Evolutionary conservation across 1,140 invertebrate species (phyloP).

Genomic region (Sinonovacula constricta): DNA sequence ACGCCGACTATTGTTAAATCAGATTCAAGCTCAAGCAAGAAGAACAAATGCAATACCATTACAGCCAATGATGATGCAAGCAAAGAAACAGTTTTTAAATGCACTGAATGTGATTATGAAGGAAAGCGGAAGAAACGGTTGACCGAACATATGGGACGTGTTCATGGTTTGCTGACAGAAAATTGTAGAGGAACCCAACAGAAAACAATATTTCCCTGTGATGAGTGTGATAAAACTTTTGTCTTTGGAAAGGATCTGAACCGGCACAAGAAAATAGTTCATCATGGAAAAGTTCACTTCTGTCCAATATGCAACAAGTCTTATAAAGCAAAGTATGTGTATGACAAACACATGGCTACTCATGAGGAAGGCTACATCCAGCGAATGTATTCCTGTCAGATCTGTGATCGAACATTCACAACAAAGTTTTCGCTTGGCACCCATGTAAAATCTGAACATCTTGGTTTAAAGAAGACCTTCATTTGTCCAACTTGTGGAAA

Average conservation of each 20-base stretch:
- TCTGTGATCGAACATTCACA: conserved; percentile 66
- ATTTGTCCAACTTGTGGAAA: conserved; percentile 70
- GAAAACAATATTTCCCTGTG: conserved; percentile 56
- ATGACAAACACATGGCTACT: conserved; percentile 57
- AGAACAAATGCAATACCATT: too few species aligned
- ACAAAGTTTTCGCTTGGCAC: conserved; percentile 65
- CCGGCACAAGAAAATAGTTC: conserved; percentile 56
- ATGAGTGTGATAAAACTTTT: conserved; percentile 63
- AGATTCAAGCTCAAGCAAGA: too few species aligned
- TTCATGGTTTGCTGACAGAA: conserved; percentile 33
- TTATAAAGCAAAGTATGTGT: conserved; percentile 61
- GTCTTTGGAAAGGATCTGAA: conserved; percentile 66
- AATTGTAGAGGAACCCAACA: conserved; percentile 33
- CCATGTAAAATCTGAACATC: conserved; percentile 68
- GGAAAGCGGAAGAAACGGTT: conserved; percentile 18
- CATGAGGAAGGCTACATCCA: conserved; percentile 62
- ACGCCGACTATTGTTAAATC: too few species aligned
- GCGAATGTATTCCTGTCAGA: conserved; percentile 62
- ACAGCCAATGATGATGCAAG: too few species aligned
- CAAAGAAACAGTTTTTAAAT: conserved; percentile 20
- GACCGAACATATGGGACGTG: conserved; percentile 31
- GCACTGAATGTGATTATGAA: conserved; percentile 47
- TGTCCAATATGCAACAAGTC: conserved; percentile 63
- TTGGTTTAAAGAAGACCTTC: conserved; percentile 61
- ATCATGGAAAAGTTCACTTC: conserved; percentile 55